These are phyloP conservation scores for Tamias sibiricus DNA, from an alignment of 2,113 vertebrate species.

Conservation along the genomic window DNA sequence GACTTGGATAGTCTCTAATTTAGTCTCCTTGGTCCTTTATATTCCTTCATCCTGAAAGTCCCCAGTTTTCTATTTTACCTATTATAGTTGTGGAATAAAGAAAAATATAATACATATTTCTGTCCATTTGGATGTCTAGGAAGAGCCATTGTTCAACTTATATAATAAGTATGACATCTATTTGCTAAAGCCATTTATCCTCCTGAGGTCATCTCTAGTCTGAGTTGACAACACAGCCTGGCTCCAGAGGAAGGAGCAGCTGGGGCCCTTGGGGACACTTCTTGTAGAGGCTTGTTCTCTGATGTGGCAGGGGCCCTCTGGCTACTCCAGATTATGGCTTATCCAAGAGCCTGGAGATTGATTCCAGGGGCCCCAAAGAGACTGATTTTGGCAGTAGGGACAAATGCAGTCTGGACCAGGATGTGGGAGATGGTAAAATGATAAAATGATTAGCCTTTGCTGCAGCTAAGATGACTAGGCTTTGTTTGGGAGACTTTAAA, in stretches of 20 bases:
- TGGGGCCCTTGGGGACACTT: neutral
- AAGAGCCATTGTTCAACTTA: neutral
- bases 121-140: neutral
- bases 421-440: neutral
- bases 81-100: neutral
- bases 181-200: neutral
- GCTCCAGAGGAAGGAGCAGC: neutral
- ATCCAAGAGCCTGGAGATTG: neutral
- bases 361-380: neutral
- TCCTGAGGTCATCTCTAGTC: neutral
- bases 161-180: neutral
- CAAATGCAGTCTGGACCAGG: neutral
- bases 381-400: neutral
- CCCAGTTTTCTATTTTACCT: neutral
- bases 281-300: neutral
- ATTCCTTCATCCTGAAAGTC: neutral
- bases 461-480: neutral
- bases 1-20: neutral
- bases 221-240: neutral
- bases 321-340: neutral
- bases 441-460: neutral
- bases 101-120: neutral
- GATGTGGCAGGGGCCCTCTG: neutral
- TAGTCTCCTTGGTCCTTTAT: neutral
- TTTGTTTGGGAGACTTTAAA: neutral